These are phyloP conservation scores for Sialis fuliginosa DNA, from an alignment of 2,888 invertebrate species.

Conservation along the genomic window DNA sequence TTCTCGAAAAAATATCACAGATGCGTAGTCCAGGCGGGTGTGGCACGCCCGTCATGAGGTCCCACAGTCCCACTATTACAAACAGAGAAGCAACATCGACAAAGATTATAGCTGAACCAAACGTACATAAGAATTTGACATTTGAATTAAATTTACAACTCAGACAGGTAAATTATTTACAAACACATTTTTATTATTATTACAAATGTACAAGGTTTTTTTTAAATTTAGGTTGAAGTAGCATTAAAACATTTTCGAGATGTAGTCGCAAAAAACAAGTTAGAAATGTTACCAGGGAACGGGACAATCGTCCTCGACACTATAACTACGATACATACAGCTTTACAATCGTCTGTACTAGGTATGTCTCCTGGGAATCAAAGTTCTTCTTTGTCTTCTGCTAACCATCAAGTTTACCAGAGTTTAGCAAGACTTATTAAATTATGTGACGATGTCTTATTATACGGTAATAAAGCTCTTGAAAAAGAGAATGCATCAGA, in stretches of 20 bases:
- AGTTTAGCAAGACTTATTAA: constrained; percentile 74
- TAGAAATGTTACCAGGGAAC: constrained; percentile 86
- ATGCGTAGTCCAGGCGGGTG: constrained; percentile 54
- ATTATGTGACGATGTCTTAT: constrained; percentile 74
- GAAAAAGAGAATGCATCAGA: constrained; percentile 45
- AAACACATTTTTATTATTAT: neutral
- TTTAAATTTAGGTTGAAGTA: constrained; percentile 39
- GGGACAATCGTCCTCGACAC: constrained; percentile 87
- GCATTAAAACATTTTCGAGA: constrained; percentile 80
- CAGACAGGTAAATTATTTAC: constrained; percentile 31
- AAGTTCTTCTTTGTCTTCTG: constrained; percentile 54
- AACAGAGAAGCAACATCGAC: constrained; percentile 10
- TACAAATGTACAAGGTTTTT: neutral
- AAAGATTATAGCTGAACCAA: constrained; percentile 30
- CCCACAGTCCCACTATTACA: constrained; percentile 26
- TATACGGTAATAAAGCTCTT: constrained; percentile 52
- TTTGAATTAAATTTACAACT: constrained; percentile 60
- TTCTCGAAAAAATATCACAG: constrained; percentile 76
- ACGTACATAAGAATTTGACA: constrained; percentile 38
- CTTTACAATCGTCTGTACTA: constrained; percentile 20
- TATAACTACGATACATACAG: constrained; percentile 66
- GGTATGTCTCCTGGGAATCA: neutral
- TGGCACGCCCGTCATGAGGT: constrained; percentile 17
- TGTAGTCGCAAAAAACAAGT: constrained; percentile 78
- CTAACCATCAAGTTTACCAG: constrained; percentile 73